Evolutionary conservation across 2,797 vertebrate species (phyloP).

Genomic region (Falco concolor): DNA sequence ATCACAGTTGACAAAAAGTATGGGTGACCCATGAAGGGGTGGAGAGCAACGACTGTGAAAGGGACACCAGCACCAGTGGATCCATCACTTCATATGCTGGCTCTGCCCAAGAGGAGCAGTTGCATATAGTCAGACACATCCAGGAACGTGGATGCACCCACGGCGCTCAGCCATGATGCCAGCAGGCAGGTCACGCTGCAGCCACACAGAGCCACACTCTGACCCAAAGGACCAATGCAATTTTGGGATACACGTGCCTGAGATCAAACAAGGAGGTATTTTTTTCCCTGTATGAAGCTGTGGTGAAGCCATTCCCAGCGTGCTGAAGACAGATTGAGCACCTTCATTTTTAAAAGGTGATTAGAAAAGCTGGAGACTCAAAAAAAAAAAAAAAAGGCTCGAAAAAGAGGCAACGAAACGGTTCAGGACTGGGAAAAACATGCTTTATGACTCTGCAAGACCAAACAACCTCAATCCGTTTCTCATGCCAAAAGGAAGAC

Average conservation of each 20-base stretch:
- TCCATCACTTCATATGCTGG: not conserved
- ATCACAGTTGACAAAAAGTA: not conserved
- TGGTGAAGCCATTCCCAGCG: not conserved
- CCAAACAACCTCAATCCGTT: not conserved
- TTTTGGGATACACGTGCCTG: rapidly evolving
- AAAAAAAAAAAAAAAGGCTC: not conserved
- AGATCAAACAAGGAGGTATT: not conserved
- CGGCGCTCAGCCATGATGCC: rapidly evolving
- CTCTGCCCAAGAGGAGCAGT: not conserved
- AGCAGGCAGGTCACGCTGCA: not conserved
- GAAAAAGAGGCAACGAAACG: not conserved
- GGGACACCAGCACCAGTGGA: not conserved
- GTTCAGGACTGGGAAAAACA: not conserved
- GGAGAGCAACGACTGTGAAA: not conserved
- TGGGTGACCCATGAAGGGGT: not conserved
- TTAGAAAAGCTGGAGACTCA: not conserved
- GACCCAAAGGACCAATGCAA: not conserved
- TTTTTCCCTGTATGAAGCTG: not conserved
- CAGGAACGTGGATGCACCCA: not conserved
- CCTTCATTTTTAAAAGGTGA: not conserved
- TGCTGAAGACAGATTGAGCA: not conserved
- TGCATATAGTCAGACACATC: rapidly evolving
- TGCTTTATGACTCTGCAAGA: not conserved
- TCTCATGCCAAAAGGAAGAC: not conserved
- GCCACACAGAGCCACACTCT: not conserved